phyloP scores from a whole-genome alignment of 2,113 vertebrate genomes.

The Gopherus evgoodei region DNA sequence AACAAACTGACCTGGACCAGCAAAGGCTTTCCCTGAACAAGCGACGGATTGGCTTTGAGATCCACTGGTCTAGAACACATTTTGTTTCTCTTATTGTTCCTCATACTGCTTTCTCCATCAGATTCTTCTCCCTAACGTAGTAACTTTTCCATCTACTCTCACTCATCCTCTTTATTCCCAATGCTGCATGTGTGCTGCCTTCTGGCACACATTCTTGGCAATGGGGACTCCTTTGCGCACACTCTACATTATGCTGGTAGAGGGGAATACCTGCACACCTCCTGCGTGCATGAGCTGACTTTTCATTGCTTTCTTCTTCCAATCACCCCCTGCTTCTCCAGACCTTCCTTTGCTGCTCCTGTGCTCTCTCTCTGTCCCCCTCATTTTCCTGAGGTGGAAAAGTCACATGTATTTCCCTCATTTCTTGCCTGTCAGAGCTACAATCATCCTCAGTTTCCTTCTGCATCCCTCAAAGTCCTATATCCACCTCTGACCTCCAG shows the following conservation, averaged over 20 bases:
- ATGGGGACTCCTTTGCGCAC: not conserved
- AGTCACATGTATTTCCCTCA: not conserved
- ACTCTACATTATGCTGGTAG: not conserved
- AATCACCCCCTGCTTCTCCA: fast-evolving
- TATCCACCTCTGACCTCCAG: not conserved
- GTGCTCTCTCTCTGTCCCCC: not conserved
- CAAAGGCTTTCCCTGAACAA: no score
- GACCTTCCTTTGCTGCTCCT: not conserved
- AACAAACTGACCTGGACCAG: no score
- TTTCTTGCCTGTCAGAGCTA: not conserved
- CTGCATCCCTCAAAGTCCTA: fast-evolving
- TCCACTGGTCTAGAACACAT: no score
- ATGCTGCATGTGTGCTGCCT: fast-evolving
- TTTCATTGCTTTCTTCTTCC: not conserved
- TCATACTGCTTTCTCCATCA: not conserved
- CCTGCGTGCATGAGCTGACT: not conserved
- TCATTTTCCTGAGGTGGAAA: not conserved
- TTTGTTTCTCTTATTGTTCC: no score
- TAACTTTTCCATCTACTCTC: not conserved
- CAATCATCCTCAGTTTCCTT: not conserved
- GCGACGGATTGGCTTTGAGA: no score
- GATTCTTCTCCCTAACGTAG: not conserved
- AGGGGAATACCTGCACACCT: fast-evolving
- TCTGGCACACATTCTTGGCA: not conserved
- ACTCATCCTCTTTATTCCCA: not conserved